Evolutionary conservation across 2,113 vertebrate species (phyloP), one percentile per base, ranked within the genome.

Genomic region (Tonatia bakeri): DNA sequence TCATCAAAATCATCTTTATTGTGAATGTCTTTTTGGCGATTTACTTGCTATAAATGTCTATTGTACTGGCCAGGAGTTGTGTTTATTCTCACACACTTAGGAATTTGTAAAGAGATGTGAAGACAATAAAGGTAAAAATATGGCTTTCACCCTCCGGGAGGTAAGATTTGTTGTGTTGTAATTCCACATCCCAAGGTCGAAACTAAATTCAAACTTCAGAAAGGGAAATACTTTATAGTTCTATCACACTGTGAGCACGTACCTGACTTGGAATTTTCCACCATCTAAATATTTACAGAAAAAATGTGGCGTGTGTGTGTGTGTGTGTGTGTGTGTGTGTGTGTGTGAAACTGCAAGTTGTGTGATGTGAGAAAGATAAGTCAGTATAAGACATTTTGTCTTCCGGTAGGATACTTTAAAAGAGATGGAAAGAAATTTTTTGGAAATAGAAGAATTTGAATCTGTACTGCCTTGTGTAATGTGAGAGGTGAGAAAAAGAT

Each of bases 11-110:
- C 93, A 97, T 97, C 92, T 96, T 88, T 94, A 97, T 80, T 97
- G 79, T 94, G 98, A 98, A 98, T 97, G 97, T 98, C 98, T 98
- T 98, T 96, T 97, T 96, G 93, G 96, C 89, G 97, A 98, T 98
- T 98, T 97, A 80, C 93, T 98, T 98, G 97, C 97, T 98, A 89
- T 97, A 97, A 98, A 97, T 95, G 96, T 97, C 97, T 97, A 83
- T 92, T 97, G 80, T 97, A 91, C 82, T 95, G 89, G 13, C 1
- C 75, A 80, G 91, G 86, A 97, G 91, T 90, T 91, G 84, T 88
- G 96, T 98, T 98, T 98, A 96, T 97, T 97, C 94, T 96, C 84
- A 3, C 7, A 9, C 95, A 85, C 59, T 95, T 96, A 96, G 64
- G 80, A 98, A 94, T 98, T 98, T 97, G 85, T 97, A 95, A 97